Evolutionary conservation across 1,140 invertebrate genomes (phyloP), one percentile per base, ranked within the genome.

Genomic region (Batillaria attramentaria): DNA sequence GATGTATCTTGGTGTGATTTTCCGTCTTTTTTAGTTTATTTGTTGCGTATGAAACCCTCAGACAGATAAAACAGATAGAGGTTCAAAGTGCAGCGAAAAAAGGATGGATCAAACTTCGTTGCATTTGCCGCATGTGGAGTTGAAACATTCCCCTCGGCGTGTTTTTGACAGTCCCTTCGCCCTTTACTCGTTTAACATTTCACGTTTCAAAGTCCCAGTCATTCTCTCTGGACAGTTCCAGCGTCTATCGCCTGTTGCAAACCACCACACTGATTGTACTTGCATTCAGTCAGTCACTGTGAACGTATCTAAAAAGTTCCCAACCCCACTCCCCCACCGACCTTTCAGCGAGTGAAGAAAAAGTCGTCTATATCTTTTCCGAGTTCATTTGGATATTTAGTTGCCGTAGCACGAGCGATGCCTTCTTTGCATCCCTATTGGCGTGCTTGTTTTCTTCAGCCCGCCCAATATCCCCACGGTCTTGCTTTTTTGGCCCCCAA

Each of bases 391-490:
- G 28, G 66, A 33, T 69, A 33, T 35, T 50, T 73, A 57, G 72
- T 73, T 73, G 72, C 72, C n/a, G 43, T 18, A n/a, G 72, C 72
- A 73, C 72, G 50, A 37, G 20, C 46, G 35, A n/a, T 13, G 39
- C 54, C 72, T 73, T 57, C 41, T 73, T 42, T 33, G 10, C 33
- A 31, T 73, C 72, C 31, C 57, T 50, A 73, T 35, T 37, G 20
- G 31, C 35, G 28, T 24, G 24, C 46, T 73, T 42, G 43, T 73
- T 73, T 37, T 46, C 72, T 35, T 50, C 33, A 20, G 46, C 70
- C 72, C 57, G 72, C 57, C 72, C 72, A 73, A 73, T 73, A 73
- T 73, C 72, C 57, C 72, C 54, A 42, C 72, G 24, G 41, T n/a
- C 28, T 35, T 50, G 4, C 4, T 37, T 73, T 73, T 73, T 73